Conservation (phyloP, 2,113 vertebrate species). For the Aplodontia rufa region DNA sequence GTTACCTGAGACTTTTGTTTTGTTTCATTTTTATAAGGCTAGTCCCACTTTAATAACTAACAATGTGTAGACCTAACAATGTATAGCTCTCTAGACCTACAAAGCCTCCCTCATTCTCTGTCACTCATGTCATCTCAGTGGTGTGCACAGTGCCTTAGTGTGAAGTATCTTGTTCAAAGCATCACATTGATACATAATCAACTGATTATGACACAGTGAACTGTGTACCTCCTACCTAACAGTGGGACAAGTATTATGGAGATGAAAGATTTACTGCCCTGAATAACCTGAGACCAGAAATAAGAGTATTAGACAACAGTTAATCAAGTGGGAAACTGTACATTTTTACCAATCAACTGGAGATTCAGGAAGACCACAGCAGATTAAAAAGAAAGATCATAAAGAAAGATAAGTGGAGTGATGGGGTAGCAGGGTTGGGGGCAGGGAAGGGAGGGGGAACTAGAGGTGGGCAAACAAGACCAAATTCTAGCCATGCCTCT, state of each 20-base stretch:
- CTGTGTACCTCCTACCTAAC: not conserved
- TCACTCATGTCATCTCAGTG: not conserved
- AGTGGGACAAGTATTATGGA: not conserved
- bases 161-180: slow-evolving; percentile 16
- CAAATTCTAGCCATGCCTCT: not conserved
- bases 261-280: not conserved
- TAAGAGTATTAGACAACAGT: not conserved
- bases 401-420: not conserved
- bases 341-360: not conserved
- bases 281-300: slow-evolving; percentile 32
- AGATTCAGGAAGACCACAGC: not conserved
- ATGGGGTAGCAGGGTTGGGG: not conserved
- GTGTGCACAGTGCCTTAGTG: not conserved
- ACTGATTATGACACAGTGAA: slow-evolving; percentile 7
- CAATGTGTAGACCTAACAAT: not conserved
- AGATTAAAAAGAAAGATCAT: not conserved
- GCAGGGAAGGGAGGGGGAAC: no score
- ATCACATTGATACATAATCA: not conserved
- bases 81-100: not conserved
- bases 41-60: not conserved
- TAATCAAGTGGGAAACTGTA: slow-evolving; percentile 22
- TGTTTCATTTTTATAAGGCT: not conserved
- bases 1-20: not conserved
- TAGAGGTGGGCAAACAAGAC: not conserved
- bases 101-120: not conserved